A percentile compares a stretch with the other conserved stretches of the same genome.
These are phyloP conservation scores for Casuarius casuarius DNA, from an alignment of 2,113 vertebrate genomes.

Conservation along the genomic window DNA sequence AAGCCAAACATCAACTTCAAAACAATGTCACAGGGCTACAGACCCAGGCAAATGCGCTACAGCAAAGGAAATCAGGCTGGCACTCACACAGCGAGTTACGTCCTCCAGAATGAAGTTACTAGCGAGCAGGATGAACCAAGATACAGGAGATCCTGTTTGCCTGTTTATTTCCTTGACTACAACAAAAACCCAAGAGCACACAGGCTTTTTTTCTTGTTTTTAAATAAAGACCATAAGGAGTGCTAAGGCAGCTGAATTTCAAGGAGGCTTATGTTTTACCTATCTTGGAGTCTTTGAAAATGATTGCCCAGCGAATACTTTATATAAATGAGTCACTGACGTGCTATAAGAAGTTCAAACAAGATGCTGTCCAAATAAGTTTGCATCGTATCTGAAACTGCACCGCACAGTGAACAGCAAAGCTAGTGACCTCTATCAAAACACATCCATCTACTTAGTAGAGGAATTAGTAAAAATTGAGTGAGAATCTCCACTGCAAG, in stretches of 20 bases:
- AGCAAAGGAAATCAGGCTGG: background rate
- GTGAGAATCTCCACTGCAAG: background rate
- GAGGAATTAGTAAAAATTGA: background rate
- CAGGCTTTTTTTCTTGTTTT: background rate
- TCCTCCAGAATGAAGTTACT: background rate
- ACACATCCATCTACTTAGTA: background rate
- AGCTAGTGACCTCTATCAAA: background rate
- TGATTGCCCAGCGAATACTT: background rate
- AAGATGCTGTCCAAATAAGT: background rate
- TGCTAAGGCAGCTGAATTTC: background rate
- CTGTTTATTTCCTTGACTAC: constrained; percentile 39
- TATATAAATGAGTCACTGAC: background rate
- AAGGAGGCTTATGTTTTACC: background rate
- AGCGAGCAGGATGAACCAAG: constrained; percentile 1
- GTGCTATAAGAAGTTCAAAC: background rate
- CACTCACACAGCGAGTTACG: background rate
- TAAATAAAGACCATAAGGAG: background rate
- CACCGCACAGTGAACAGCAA: background rate
- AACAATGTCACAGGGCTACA: background rate
- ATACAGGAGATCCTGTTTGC: constrained; percentile 35
- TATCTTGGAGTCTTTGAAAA: background rate
- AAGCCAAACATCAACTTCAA: background rate
- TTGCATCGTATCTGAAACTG: background rate
- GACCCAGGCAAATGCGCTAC: background rate
- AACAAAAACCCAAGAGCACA: background rate